Base-by-base conservation (phyloP, 2,888 invertebrate species). In the Drosophila quinaria region DNA sequence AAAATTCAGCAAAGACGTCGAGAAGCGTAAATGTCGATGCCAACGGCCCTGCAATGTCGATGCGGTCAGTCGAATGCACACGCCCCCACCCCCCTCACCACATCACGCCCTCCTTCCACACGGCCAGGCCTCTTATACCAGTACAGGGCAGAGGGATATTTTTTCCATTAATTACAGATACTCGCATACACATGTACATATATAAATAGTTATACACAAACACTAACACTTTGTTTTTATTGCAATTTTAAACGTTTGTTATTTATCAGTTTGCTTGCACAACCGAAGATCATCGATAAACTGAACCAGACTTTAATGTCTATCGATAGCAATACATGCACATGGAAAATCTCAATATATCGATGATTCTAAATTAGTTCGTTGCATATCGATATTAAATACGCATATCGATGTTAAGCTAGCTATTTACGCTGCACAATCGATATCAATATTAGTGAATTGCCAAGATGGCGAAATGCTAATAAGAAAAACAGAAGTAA, bases 1-100 rank as follows among this genome's bases (percentile, higher is more conserved):
- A 85, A 85, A 88, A 74, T 79, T 70, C 74, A 76, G 68, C 66
- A 82, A 78, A 68, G 73, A 55, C 55, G 35, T 22, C 67, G 37
- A 37, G 59, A 22, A 54, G 55, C 69, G 64, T 47, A 49, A 54
- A 50, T 69, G 50, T 50, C 54, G 58, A 41, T 54, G 47, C 35
- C 51, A 44, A 39, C 55, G 37, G 50, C 44, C 25, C 25, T 55
- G 63, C 46, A 33, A 33, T 49, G 55, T 67, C 56, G 55, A 41
- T 75, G 71, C 51, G 76, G 70, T 71, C 67, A 65, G 19, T 58
- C 29, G 59, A 19, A 46, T 51, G 50, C 37, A 67, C 56, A 54
- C 51, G 13, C 46, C 15, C 10, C 37, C 5, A 10, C 4, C 35
- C 8, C 33, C 25, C 22, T 1, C n/a, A 33, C 33, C 11, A 17